Evolutionary conservation across 1,140 invertebrate genomes (phyloP).

Genomic region (Drosophila yakuba): DNA sequence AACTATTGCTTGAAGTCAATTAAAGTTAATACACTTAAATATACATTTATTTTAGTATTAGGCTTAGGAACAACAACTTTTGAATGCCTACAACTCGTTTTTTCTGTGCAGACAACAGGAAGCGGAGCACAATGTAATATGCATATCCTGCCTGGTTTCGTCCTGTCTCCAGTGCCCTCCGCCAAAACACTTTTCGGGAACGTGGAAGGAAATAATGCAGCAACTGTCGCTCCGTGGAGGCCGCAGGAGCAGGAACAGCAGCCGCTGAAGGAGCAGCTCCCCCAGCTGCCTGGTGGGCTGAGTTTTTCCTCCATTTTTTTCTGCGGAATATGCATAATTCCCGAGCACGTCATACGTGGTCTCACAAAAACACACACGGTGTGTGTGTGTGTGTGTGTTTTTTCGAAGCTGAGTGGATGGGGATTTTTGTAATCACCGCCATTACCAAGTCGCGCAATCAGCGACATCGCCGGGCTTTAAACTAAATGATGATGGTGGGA

Average conservation of each 20-base stretch:
- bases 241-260: background rate
- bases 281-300: constrained; percentile 27
- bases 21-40: no score
- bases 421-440: constrained; percentile 77
- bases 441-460: constrained; percentile 80
- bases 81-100: background rate
- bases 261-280: constrained; percentile 31
- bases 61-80: no score
- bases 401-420: constrained; percentile 1
- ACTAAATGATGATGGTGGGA: constrained; percentile 51
- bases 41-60: no score
- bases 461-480: constrained; percentile 65
- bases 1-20: no score
- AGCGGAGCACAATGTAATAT: constrained; percentile 71
- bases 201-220: constrained; percentile 79
- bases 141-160: constrained; percentile 64
- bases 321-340: constrained; percentile 81
- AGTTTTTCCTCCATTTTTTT: constrained; percentile 37
- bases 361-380: background rate
- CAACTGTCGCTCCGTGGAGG: constrained; percentile 58
- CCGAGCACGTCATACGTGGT: constrained; percentile 74
- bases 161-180: constrained; percentile 19
- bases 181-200: constrained; percentile 65
- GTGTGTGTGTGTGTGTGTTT: constrained; percentile 15
- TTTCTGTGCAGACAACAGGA: constrained; percentile 38